Evolutionary conservation across 2,888 invertebrate genomes (phyloP), one percentile per base, ranked within the genome.

Genomic region (Euzophera pinguis): DNA sequence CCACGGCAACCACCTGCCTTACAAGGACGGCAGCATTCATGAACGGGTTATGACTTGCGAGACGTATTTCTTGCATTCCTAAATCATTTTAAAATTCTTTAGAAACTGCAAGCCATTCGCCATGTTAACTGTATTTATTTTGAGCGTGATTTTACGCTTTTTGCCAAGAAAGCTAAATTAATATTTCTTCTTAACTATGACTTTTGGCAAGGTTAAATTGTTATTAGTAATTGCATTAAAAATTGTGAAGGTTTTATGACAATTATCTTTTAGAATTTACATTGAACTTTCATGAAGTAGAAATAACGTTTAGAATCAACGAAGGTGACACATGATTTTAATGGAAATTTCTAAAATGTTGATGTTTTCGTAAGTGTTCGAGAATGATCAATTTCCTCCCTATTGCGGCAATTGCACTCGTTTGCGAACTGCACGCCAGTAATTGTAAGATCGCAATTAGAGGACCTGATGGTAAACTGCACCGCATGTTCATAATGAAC

Each of bases 361-460:
- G 22, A 3, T 3, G 2, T 22, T 22, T 22, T 22, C 5, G 22
- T 22, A 5, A 71, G 67, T 71, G 70, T 75, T 71, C 60, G 65
- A 72, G 75, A 75, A 76, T 84, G 77, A 84, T 69, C 71, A 75
- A 81, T 78, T 88, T 89, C 88, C 89, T 87, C 78, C 77, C 79
- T 72, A 84, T 86, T 85, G 81, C 76, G 81, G 74, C 87, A 89
- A 89, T 90, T 89, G 85, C 68, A 84, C 82, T 86, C 75, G 78
- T 89, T 87, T 82, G 75, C 64, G 73, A 71, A 75, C 74, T 69
- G 69, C 78, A 81, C 79, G 78, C 75, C 65, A 69, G 79, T 89
- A 88, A 89, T 89, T 88, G 84, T 79, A 66, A 72, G 70, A 69
- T 74, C 70, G 69, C 76, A 86, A 89, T 89, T 89, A 87, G 76